Evolutionary conservation across 2,888 invertebrate species (phyloP).

Genomic region (Cheilosia vulpina): DNA sequence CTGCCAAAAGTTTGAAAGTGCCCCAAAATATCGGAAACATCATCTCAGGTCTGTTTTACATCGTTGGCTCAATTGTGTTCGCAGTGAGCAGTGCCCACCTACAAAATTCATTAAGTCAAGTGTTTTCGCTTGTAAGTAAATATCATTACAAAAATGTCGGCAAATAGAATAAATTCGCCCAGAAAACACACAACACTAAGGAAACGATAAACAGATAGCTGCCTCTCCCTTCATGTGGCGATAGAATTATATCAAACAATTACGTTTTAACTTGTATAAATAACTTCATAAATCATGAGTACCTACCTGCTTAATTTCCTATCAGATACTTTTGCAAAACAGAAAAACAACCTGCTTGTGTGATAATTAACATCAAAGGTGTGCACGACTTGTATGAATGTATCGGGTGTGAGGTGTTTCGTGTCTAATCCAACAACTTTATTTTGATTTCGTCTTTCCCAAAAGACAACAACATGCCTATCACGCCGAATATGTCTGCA

Average conservation of each 20-base stretch:
- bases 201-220: neutral
- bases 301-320: slow-evolving; percentile 12
- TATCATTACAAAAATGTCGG: neutral
- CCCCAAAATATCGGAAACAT: no score
- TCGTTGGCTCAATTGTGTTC: no score
- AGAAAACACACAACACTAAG: neutral
- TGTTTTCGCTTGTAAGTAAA: no score
- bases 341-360: slow-evolving; percentile 14
- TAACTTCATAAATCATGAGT: slow-evolving; percentile 7
- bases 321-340: slow-evolving; percentile 24
- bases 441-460: slow-evolving; percentile 30
- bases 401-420: neutral
- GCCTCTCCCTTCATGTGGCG: neutral
- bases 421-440: slow-evolving; percentile 18
- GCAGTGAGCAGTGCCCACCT: no score
- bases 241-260: slow-evolving; percentile 15
- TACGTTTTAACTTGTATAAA: slow-evolving; percentile 29
- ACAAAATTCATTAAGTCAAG: no score
- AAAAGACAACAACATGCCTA: neutral
- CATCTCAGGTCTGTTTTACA: no score
- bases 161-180: neutral
- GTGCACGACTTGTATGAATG: neutral
- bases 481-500: neutral
- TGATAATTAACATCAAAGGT: slow-evolving; percentile 24
- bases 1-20: no score